These are phyloP conservation scores for Gastrophryne carolinensis DNA, from an alignment of 2,797 vertebrate species.

Conservation along the genomic window DNA sequence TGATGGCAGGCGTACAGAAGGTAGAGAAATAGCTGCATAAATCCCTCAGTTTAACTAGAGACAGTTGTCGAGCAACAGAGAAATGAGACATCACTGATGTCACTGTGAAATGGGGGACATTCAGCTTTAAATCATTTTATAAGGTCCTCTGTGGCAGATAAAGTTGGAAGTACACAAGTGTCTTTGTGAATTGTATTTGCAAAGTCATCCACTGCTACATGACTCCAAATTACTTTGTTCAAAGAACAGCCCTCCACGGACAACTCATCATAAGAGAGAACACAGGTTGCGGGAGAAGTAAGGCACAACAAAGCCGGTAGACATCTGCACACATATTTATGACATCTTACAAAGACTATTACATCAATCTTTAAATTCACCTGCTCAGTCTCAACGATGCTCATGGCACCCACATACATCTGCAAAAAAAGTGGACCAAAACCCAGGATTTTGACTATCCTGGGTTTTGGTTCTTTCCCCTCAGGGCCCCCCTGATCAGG, in stretches of 20 bases:
- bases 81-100: neutral
- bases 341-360: neutral
- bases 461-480: too few relatives aligned
- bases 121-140: neutral
- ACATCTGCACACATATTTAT: neutral
- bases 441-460: too few relatives aligned
- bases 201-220: neutral
- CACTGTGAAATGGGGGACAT: neutral
- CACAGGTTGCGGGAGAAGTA: neutral
- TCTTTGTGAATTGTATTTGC: neutral
- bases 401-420: too few relatives aligned
- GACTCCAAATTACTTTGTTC: neutral
- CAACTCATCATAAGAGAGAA: neutral
- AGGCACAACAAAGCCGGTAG: neutral
- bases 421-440: too few relatives aligned
- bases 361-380: too few relatives aligned
- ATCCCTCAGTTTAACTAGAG: neutral
- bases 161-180: neutral
- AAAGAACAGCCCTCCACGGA: neutral
- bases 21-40: neutral
- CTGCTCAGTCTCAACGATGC: too few relatives aligned
- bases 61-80: neutral
- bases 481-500: too few relatives aligned
- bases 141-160: neutral
- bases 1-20: slow-evolving; percentile 3